Conservation (phyloP, 2,888 invertebrate genomes). For the Brachypalpus laphriformis region DNA sequence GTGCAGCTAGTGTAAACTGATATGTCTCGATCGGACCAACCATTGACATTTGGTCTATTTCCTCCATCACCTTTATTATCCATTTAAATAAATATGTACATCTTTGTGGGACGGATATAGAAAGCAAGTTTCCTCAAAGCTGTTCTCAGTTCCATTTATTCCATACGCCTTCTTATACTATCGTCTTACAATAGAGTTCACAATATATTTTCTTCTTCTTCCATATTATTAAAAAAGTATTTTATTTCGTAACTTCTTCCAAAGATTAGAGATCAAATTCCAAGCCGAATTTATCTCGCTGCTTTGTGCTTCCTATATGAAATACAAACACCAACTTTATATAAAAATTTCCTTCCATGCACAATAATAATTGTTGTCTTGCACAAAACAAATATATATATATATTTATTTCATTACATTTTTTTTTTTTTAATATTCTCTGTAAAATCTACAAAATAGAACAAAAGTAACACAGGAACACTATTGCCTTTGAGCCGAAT, state of each 20-base stretch:
- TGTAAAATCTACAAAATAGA: background rate
- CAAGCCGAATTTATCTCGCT: background rate
- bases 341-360: constrained; percentile 7
- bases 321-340: background rate
- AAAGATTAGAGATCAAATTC: background rate
- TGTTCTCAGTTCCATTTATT: no score
- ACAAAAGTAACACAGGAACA: background rate
- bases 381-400: background rate
- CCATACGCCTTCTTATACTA: background rate
- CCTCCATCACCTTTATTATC: no score
- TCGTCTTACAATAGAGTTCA: background rate
- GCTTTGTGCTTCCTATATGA: constrained; percentile 21
- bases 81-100: no score
- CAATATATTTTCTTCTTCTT: no score
- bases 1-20: no score
- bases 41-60: no score
- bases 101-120: no score
- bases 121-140: no score
- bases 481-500: constrained; percentile 2
- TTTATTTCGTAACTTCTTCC: no score
- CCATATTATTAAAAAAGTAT: no score
- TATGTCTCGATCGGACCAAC: no score
- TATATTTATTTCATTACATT: constrained; percentile 11
- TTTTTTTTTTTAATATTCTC: background rate
- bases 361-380: constrained; percentile 4